A percentile compares a stretch with the other conserved stretches of the same genome.
These are phyloP conservation scores for Sarcophaga bullata DNA, from an alignment of 1,140 invertebrate genomes.

Conservation along the genomic window DNA sequence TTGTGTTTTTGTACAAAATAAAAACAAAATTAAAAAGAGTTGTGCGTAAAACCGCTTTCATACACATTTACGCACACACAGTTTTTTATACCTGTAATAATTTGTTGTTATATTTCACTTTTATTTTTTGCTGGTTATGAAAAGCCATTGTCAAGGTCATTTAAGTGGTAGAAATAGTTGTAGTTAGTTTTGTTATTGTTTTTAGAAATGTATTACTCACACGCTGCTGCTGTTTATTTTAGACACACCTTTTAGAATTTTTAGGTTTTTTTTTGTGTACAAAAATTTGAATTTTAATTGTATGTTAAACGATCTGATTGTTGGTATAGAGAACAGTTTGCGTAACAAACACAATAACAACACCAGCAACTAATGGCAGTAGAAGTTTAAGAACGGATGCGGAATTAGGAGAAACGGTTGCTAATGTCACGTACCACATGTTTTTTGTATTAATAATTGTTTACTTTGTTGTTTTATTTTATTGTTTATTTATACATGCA, in stretches of 20 bases:
- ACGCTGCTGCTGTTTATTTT: too few species aligned
- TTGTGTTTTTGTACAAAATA: background rate
- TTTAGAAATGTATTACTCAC: background rate
- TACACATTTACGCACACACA: background rate
- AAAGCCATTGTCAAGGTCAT: slow-evolving; percentile 23
- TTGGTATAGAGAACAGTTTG: background rate
- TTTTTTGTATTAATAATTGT: background rate
- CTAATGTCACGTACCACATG: slow-evolving; percentile 1
- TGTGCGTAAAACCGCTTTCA: slow-evolving; percentile 17
- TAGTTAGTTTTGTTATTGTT: background rate
- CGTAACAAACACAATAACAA: background rate
- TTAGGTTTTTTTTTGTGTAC: background rate
- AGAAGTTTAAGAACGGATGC: slow-evolving; percentile 10
- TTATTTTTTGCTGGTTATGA: background rate
- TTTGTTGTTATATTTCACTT: background rate
- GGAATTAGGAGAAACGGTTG: slow-evolving; percentile 8
- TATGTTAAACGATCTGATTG: background rate
- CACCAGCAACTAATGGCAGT: background rate
- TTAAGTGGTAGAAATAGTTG: background rate
- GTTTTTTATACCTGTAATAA: background rate
- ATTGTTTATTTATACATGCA: background rate
- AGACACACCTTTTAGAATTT: slow-evolving; percentile 18
- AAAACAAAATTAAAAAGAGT: background rate
- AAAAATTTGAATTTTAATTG: background rate
- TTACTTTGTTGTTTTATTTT: background rate